Percentiles rank a stretch among this genome's conserved stretches.
Evolutionary conservation across 2,888 invertebrate species (phyloP).

Genomic region (Bombylius discolor): DNA sequence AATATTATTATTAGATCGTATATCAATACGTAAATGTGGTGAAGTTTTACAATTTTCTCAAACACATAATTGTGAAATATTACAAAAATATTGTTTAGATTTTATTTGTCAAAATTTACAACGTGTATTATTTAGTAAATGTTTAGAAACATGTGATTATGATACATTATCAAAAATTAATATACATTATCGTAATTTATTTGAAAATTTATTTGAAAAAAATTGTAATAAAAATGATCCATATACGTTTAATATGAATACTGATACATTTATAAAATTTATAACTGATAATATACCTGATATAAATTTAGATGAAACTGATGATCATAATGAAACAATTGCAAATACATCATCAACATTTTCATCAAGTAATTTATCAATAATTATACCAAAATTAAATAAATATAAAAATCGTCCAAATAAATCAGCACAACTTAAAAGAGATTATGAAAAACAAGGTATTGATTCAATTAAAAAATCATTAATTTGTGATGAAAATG

Average conservation of each 20-base stretch:
- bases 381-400: too few species aligned
- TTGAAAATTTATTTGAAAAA: slow-evolving; percentile 42
- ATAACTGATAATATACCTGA: too few species aligned
- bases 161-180: slow-evolving; percentile 50
- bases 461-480: slow-evolving; percentile 28
- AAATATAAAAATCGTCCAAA: slow-evolving; percentile 7
- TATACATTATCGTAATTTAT: slow-evolving; percentile 51
- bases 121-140: slow-evolving; percentile 53
- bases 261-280: too few species aligned
- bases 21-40: slow-evolving; percentile 62
- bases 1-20: slow-evolving; percentile 46
- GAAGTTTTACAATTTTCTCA: slow-evolving; percentile 64
- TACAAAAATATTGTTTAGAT: slow-evolving; percentile 60
- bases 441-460: slow-evolving; percentile 31
- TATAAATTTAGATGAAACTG: too few species aligned
- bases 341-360: too few species aligned
- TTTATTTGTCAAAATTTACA: slow-evolving; percentile 65
- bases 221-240: too few species aligned
- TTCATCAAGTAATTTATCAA: too few species aligned
- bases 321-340: too few species aligned
- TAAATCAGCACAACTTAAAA: slow-evolving; percentile 22
- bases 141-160: slow-evolving; percentile 50
- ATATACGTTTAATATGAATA: too few species aligned
- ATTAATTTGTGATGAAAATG: slow-evolving; percentile 18
- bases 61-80: slow-evolving; percentile 59